Percentiles rank a stretch among this genome's conserved stretches.
phyloP scores from a whole-genome alignment of 2,113 vertebrate species.

The Circaetus cinerascens region DNA sequence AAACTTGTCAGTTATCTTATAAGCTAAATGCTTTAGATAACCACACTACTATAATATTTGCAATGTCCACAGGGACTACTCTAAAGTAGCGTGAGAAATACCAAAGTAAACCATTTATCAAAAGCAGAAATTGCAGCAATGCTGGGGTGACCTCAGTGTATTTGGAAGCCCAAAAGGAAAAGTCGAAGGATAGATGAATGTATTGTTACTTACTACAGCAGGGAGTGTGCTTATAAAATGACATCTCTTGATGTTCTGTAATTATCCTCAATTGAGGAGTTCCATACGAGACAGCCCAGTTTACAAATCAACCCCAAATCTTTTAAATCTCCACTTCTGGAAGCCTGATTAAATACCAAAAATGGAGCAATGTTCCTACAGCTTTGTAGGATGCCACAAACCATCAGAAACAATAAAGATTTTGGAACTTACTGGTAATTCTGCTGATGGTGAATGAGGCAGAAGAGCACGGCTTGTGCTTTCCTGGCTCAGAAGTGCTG shows the following conservation, averaged over 20 bases:
- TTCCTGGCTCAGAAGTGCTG: background rate
- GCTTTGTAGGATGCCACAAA: background rate
- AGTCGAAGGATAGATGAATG: background rate
- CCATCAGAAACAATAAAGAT: background rate
- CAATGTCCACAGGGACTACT: background rate
- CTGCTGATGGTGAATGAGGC: background rate
- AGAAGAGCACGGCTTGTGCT: background rate
- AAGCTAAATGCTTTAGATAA: background rate
- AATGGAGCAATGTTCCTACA: background rate
- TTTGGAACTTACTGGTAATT: conserved; percentile 29
- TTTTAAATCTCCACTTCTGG: background rate
- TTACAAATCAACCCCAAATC: background rate
- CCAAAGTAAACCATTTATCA: background rate
- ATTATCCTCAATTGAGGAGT: background rate
- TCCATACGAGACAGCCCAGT: background rate
- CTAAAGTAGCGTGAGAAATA: background rate
- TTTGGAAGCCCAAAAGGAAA: background rate
- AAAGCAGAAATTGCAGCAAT: background rate
- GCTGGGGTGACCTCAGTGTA: background rate
- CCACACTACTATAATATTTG: background rate
- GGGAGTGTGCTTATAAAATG: background rate
- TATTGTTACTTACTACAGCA: background rate
- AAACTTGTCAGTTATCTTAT: background rate
- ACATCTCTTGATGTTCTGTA: background rate
- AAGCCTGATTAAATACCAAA: background rate